A percentile compares a stretch with the other conserved stretches of the same genome.
Conservation (phyloP, 2,888 invertebrate species). For the Tubulanus polymorphus region DNA sequence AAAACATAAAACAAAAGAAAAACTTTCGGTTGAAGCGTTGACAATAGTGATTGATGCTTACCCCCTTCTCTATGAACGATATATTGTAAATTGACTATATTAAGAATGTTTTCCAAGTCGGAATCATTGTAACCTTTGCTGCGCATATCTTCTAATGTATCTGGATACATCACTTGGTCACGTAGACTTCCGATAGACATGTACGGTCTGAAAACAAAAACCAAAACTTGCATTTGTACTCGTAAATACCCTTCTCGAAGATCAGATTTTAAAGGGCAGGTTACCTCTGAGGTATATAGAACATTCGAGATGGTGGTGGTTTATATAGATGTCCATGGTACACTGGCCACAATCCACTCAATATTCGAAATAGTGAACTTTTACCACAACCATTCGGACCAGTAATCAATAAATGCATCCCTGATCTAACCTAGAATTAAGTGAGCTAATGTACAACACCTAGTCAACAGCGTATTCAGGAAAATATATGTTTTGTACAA, state of each 20-base stretch:
- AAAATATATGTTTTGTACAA: too few species aligned
- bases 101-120: conserved; percentile 70
- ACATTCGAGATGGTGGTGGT: conserved; percentile 48
- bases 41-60: too few species aligned
- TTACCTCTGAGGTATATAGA: conserved; percentile 56
- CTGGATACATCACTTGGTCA: conserved; percentile 96
- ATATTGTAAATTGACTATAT: conserved; percentile 74
- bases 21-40: too few species aligned
- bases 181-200: conserved; percentile 74
- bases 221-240: too few species aligned
- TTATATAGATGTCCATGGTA: conserved; percentile 52
- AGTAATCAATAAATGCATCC: conserved; percentile 65
- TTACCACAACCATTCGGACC: conserved; percentile 59
- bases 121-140: conserved; percentile 65
- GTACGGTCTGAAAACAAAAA: conserved; percentile 70
- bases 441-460: too few species aligned
- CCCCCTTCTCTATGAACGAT: conserved; percentile 80
- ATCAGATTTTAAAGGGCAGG: background rate
- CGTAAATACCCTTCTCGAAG: conserved; percentile 8
- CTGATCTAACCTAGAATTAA: conserved; percentile 64
- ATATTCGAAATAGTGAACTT: conserved; percentile 56
- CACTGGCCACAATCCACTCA: conserved; percentile 57
- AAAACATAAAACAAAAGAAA: too few species aligned
- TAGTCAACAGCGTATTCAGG: too few species aligned
- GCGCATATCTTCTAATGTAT: conserved; percentile 71